Evolutionary conservation across 2,888 invertebrate genomes (phyloP), one percentile per base, ranked within the genome.

Genomic region (Cheilosia grossa): DNA sequence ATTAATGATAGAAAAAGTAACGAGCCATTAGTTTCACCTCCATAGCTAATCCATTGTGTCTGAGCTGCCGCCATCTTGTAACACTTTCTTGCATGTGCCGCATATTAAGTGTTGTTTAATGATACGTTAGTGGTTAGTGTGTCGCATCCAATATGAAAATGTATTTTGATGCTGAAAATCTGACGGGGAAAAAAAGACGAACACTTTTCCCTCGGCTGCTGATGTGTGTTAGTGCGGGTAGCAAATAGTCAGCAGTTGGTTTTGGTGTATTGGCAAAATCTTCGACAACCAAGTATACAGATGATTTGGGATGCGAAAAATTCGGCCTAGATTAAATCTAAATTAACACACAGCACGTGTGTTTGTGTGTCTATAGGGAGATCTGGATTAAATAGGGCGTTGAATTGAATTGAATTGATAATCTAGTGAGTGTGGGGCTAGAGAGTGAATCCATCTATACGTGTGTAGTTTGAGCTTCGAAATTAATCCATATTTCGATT

Each of bases 21-120:
- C 80, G 81, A 85, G 80, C 77, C 85, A 85, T 85, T 85, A 85
- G 80, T 85, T 81, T 81, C 83, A 80, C 85, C 75, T 82, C 77
- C 64, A 54, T 74, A 47, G 37, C 59, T 53, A 66, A 67, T 61
- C 73, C 47, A 19, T 59, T 56, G 59, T 54, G 44, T 37, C 44
- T 59, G 61, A 30, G 15, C 19, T 17, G 19, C 30, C 63, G 33
- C 69, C 64, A 59, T 70, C 58, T 51, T 59, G 51, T 77, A 37
- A 37, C 64, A 37, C 75, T 66, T 70, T 70, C 56, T 56, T 78
- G 59, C 59, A 58, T 73, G 67, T 78, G 67, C 56, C 73, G 79
- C 82, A 82, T 83, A 83, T 69, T 83, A 83, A 83, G 82, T 74
- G 79, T 51, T 63, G 61, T 78, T 78, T 67, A 61, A 73, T 73